Base-by-base conservation (phyloP, 1,140 invertebrate genomes). In the Drosophila oshimai region DNA sequence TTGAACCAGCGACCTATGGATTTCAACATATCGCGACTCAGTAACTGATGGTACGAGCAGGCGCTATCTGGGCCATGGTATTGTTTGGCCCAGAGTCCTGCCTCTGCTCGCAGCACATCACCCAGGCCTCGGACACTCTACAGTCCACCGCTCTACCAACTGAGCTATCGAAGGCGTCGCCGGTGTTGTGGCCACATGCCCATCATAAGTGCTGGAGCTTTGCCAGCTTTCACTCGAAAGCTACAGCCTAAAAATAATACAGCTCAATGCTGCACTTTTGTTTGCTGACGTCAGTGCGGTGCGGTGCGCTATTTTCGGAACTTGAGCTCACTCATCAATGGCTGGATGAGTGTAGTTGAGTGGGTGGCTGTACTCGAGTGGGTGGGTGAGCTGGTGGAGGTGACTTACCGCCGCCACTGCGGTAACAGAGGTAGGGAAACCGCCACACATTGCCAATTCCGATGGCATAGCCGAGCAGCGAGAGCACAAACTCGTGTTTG, bases 121-220 rank as follows among this genome's bases (percentile, higher is more conserved):
- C n/a, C n/a, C 76, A 61, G 77, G 61, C 42, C 39, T 61, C 57
- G 77, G 65, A 79, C 70, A 88, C 80, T 74, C 95, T 96, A 96
- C 95, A 95, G 94, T 95, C 95, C 95, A 95, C 94, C 95, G 95
- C 95, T 95, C 95, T 95, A 95, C 95, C 95, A 96, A 95, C 95
- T 95, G 95, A 95, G 94, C 94, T 95, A 95, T 94, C 94, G 94
- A 95, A 95, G 94, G 94, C 81, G 54, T 55, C 53, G 45, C 55
- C 46, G 51, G 46, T 26, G 31, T n/a, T 36, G 24, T 24, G 28
- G 6, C 41, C 64, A 68, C 33, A 74, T 37, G 12, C 9, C 28
- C 31, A 17, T 26, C 18, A 70, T 45, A 61, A 54, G 10, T 12
- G 31, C 13, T 20, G 20, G 46, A 72, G 68, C 68, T 72, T 61